phyloP scores from a whole-genome alignment of 2,113 vertebrate genomes.

The Montifringilla adamsi region DNA sequence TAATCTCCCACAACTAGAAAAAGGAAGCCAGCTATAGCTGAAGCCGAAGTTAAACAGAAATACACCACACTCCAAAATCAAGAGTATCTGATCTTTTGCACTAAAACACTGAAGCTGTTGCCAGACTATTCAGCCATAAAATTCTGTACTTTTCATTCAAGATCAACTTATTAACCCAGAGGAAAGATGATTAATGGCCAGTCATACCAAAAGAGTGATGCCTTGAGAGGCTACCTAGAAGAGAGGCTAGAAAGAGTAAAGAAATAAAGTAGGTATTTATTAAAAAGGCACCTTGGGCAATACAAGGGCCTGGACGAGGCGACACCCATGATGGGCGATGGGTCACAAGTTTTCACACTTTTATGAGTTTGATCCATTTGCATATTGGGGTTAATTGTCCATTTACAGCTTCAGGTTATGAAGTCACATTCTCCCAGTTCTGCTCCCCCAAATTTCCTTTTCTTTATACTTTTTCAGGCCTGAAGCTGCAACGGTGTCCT shows the following conservation, averaged over 20 bases:
- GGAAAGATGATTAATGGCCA: background rate
- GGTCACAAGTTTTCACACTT: background rate
- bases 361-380: background rate
- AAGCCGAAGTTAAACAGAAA: background rate
- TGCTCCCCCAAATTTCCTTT: background rate
- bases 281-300: background rate
- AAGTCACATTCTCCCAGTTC: background rate
- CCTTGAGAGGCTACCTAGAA: background rate
- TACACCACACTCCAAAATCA: background rate
- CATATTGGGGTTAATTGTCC: background rate
- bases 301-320: accelerated
- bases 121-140: background rate
- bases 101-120: background rate
- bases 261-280: background rate
- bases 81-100: background rate
- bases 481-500: background rate
- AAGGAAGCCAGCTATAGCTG: background rate
- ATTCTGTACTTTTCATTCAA: background rate
- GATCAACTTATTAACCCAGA: background rate
- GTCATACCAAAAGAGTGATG: background rate
- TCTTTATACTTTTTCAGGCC: background rate
- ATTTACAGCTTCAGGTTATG: background rate
- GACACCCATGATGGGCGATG: accelerated
- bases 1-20: background rate
- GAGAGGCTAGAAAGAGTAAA: background rate